Base-by-base conservation (phyloP, 2,888 invertebrate species). In the Microctonus hyperodae region DNA sequence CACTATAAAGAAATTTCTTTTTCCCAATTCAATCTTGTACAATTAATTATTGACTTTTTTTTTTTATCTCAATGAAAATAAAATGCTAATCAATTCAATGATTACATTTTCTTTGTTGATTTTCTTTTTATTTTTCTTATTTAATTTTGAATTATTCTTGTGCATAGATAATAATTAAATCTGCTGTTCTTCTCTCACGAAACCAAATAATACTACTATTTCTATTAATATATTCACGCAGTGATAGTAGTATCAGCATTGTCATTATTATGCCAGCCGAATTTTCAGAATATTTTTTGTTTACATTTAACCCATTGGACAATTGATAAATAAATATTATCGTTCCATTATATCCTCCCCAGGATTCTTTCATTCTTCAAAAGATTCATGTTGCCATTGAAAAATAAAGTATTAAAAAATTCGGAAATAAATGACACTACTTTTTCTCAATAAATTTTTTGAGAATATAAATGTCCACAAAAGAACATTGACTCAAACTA, bases 261-360 rank as follows among this genome's bases (percentile, higher is more conserved):
- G 74, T 75, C 79, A 79, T 79, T 72, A 76, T 71, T n/a, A 60
- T 51, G 50, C 68, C 68, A 31, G 20, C 16, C 23, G 20, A 59
- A 71, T 67, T 68, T 69, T 59, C 44, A 64, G 65, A 28, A 64
- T 67, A 16, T 44, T 4, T 44, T 4, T 59, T 58, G 48, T 23
- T 59, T 48, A 35, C 58, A 68, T 75, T 77, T 78, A 78, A 76
- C 76, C 78, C 78, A 78, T 78, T 69, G 74, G 72, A 28, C 51
- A 13, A n/a, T 13, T 56, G 1, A 16, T 33, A 13, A 28, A 16
- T 3, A n/a, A 28, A 55, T 10, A 20, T n/a, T 13, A 25, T 13
- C 10, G 51, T 16, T 16, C 44, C 44, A 16, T 44, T 20, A 44
- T 44, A n/a, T 44, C 7, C 16, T n/a, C n/a, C n/a, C n/a, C n/a